Conservation (phyloP, 2,888 invertebrate species). For the Hydropsyche betteni region DNA sequence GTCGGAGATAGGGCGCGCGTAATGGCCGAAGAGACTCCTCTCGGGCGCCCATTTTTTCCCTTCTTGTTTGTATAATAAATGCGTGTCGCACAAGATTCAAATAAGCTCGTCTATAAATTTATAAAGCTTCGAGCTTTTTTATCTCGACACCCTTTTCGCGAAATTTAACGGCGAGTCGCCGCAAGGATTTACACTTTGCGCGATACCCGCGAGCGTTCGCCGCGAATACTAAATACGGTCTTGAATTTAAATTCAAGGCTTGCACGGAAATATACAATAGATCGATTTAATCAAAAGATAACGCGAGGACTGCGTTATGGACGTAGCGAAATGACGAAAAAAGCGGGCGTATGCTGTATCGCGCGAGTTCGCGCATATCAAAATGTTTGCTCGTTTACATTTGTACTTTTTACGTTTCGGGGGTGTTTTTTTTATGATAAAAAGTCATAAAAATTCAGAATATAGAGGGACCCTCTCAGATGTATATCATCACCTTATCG, state of each 20-base stretch:
- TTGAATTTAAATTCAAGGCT: neutral
- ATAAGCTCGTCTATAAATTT: conserved; percentile 44
- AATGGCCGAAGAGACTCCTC: conserved; percentile 24
- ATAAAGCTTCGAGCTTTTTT: conserved; percentile 41
- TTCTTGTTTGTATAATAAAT: conserved; percentile 36
- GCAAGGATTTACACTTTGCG: too few species aligned
- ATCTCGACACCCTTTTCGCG: conserved; percentile 27
- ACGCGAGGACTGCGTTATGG: too few species aligned
- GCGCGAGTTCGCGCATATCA: conserved; percentile 1
- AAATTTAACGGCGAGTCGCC: neutral
- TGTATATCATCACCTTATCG: conserved; percentile 39
- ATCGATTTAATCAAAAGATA: too few species aligned
- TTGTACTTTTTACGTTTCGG: neutral
- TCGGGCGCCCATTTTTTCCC: conserved; percentile 5
- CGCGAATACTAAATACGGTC: neutral
- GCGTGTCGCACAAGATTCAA: conserved; percentile 44
- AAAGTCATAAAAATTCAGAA: conserved; percentile 24
- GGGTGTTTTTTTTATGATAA: conserved; percentile 13
- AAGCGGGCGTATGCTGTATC: neutral
- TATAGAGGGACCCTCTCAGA: conserved; percentile 34
- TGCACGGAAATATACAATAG: neutral
- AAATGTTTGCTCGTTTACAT: neutral
- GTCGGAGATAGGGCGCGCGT: conserved; percentile 10
- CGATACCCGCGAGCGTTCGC: too few species aligned
- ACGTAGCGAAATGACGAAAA: too few species aligned